A percentile compares a stretch with the other conserved stretches of the same genome.
Evolutionary conservation across 1,140 invertebrate genomes (phyloP).

Genomic region (Brachionus rubens): DNA sequence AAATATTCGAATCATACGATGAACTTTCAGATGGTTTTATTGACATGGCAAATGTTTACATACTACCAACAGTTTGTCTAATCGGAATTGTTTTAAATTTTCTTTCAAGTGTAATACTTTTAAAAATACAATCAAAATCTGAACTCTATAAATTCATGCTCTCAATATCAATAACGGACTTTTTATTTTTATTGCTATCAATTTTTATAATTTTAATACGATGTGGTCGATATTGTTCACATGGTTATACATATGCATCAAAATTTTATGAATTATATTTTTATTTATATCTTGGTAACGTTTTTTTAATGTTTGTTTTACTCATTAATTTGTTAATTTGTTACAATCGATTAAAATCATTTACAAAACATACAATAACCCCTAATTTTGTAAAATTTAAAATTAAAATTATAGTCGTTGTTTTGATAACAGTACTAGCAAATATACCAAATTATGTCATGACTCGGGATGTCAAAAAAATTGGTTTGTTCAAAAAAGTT

Average conservation of each 20-base stretch:
- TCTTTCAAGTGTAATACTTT: background rate
- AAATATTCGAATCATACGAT: background rate
- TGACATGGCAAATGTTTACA: conserved; percentile 18
- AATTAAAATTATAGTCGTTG: background rate
- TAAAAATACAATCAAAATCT: background rate
- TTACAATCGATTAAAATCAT: conserved; percentile 7
- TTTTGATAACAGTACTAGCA: conserved; percentile 3
- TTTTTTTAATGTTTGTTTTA: conserved; percentile 25
- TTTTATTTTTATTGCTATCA: background rate
- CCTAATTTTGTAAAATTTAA: background rate
- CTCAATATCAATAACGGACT: background rate
- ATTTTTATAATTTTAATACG: conserved; percentile 16
- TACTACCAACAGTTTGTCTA: conserved; percentile 9
- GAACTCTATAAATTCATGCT: conserved; percentile 23
- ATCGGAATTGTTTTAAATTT: conserved; percentile 29
- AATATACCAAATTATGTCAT: conserved; percentile 36
- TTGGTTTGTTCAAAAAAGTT: background rate
- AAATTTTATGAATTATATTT: conserved; percentile 40
- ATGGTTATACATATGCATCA: background rate
- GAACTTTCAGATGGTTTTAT: background rate
- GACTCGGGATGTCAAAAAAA: conserved; percentile 2
- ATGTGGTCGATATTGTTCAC: conserved; percentile 17
- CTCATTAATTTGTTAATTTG: conserved; percentile 13
- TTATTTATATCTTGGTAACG: conserved; percentile 33
- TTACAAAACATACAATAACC: background rate